phyloP scores from a whole-genome alignment of 2,113 vertebrate genomes.

The Atractosteus spatula region DNA sequence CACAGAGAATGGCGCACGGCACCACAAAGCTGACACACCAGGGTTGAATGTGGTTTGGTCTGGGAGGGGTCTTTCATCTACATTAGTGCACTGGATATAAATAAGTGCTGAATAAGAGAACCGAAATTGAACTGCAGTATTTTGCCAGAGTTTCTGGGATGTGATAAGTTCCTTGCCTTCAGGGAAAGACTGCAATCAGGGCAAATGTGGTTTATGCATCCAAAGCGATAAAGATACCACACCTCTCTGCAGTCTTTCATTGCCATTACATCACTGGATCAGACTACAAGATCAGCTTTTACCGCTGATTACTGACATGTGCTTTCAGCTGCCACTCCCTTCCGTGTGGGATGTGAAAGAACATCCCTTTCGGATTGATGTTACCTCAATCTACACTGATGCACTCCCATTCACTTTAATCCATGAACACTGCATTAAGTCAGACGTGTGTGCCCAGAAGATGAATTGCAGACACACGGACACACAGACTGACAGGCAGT shows the following conservation, averaged over 20 bases:
- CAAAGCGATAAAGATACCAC: neutral
- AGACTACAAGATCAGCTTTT: neutral
- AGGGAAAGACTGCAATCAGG: too few relatives aligned
- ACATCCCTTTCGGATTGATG: neutral
- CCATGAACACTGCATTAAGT: neutral
- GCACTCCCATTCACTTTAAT: neutral
- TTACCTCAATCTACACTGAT: neutral
- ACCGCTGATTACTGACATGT: neutral
- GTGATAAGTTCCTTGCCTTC: too few relatives aligned
- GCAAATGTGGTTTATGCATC: neutral
- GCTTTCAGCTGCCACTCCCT: neutral
- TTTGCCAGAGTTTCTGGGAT: too few relatives aligned
- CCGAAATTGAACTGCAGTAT: too few relatives aligned
- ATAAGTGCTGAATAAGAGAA: too few relatives aligned
- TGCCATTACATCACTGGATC: slow-evolving; percentile 7
- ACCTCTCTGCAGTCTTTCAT: neutral
- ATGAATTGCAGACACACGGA: neutral
- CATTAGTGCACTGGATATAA: too few relatives aligned
- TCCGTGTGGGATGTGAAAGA: neutral
- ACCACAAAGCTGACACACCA: too few relatives aligned
- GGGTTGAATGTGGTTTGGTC: too few relatives aligned
- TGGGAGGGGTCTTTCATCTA: too few relatives aligned
- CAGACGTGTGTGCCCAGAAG: neutral
- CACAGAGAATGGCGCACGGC: too few relatives aligned
- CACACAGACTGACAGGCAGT: slow-evolving; percentile 5